Conservation (phyloP, 2,113 vertebrate species). For the Orycteropus afer region DNA sequence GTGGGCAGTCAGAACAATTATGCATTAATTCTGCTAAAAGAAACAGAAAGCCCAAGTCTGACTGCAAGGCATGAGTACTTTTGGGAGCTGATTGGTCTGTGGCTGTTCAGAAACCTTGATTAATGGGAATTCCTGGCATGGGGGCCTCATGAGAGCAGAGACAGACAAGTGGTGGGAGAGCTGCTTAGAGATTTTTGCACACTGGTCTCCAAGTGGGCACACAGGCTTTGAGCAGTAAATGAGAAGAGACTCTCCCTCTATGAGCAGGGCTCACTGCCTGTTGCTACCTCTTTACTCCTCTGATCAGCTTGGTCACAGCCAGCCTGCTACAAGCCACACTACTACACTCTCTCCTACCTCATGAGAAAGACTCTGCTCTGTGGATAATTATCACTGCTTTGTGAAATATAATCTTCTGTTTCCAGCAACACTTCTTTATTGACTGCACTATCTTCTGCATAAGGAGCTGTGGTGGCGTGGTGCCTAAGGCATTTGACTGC, state of each 20-base stretch:
- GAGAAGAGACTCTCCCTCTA: constrained; percentile 3
- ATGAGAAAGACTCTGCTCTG: background rate
- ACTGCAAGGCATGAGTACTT: background rate
- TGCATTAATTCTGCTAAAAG: constrained; percentile 1
- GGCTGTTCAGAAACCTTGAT: constrained; percentile 65
- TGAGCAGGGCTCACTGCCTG: background rate
- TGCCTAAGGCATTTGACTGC: no score
- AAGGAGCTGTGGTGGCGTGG: no score
- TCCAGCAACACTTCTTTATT: background rate
- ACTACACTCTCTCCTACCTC: background rate
- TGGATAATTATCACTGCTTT: background rate
- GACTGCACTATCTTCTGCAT: background rate
- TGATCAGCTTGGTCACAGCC: background rate
- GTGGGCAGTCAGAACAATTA: background rate
- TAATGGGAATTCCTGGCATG: constrained; percentile 60
- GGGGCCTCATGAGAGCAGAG: background rate
- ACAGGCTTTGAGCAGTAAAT: background rate
- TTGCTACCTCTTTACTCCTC: background rate
- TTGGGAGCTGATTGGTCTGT: constrained; percentile 28
- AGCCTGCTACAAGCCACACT: background rate
- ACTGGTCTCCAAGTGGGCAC: constrained; percentile 29
- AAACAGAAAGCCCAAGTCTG: background rate
- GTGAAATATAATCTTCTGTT: background rate
- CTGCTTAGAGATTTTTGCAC: constrained; percentile 36
- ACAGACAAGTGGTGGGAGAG: background rate